phyloP scores from a whole-genome alignment of 1,140 invertebrate genomes.

The Drosophila arawakana region DNA sequence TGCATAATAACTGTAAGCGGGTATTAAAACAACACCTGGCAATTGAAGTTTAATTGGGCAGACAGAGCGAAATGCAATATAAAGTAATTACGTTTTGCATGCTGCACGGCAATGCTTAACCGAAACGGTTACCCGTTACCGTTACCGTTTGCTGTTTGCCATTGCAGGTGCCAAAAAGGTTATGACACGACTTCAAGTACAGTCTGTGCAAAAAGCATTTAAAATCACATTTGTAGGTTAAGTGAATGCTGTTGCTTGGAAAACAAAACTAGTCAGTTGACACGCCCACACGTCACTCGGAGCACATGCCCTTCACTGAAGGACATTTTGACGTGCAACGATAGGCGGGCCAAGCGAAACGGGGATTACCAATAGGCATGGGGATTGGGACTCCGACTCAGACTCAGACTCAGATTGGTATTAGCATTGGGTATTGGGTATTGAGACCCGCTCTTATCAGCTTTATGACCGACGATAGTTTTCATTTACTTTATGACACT shows the following conservation, averaged over 20 bases:
- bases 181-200: slow-evolving; percentile 17
- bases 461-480: slow-evolving; percentile 48
- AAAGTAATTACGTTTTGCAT: slow-evolving; percentile 48
- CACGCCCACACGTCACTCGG: neutral
- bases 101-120: slow-evolving; percentile 29
- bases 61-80: slow-evolving; percentile 47
- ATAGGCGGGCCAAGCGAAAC: neutral
- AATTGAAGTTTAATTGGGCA: slow-evolving; percentile 76
- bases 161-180: neutral
- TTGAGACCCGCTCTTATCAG: slow-evolving; percentile 35
- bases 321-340: slow-evolving; percentile 23
- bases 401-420: neutral
- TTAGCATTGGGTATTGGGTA: neutral
- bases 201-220: slow-evolving; percentile 44
- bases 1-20: neutral
- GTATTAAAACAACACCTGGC: slow-evolving; percentile 54
- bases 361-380: neutral
- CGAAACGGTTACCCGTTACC: slow-evolving; percentile 17
- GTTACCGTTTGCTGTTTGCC: slow-evolving; percentile 1
- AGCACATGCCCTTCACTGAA: slow-evolving; percentile 28
- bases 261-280: slow-evolving; percentile 15
- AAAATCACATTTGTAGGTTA: slow-evolving; percentile 49
- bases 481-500: slow-evolving; percentile 50
- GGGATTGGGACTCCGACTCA: neutral
- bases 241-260: slow-evolving; percentile 7